phyloP scores from a whole-genome alignment of 2,888 invertebrate genomes.

The Heliconius erato region DNA sequence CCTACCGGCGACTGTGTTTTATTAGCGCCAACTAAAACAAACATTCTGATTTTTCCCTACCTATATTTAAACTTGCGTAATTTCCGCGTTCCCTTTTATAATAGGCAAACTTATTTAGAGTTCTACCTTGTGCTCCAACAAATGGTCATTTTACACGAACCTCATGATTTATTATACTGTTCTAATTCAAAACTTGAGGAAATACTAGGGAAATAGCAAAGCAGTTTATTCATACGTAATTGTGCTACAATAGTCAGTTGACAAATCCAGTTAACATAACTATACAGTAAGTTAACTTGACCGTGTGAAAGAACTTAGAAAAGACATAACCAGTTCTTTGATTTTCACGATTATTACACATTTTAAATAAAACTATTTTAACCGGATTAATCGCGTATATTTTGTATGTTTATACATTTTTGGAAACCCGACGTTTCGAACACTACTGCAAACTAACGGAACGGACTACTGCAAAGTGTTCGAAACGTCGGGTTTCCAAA shows the following conservation, averaged over 20 bases:
- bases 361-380: too few relatives aligned
- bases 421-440: too few relatives aligned
- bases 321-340: conserved; percentile 41
- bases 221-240: conserved; percentile 13
- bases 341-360: too few relatives aligned
- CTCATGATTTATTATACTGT: conserved; percentile 15
- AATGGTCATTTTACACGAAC: conserved; percentile 37
- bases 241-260: conserved; percentile 13
- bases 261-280: conserved; percentile 2
- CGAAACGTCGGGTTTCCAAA: too few relatives aligned
- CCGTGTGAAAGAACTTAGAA: conserved; percentile 35
- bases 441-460: too few relatives aligned
- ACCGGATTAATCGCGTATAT: too few relatives aligned
- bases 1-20: conserved; percentile 40
- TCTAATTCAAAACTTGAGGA: background rate
- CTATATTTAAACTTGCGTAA: conserved; percentile 35
- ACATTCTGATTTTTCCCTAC: conserved; percentile 35
- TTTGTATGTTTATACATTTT: too few relatives aligned
- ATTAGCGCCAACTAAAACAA: conserved; percentile 42
- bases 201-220: background rate
- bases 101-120: conserved; percentile 23
- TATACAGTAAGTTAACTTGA: background rate
- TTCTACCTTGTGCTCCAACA: conserved; percentile 10
- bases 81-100: conserved; percentile 37
- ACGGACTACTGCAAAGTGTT: too few relatives aligned